These are phyloP conservation scores for Emydura subglobosa DNA, from an alignment of 2,113 vertebrate species.

Conservation along the genomic window DNA sequence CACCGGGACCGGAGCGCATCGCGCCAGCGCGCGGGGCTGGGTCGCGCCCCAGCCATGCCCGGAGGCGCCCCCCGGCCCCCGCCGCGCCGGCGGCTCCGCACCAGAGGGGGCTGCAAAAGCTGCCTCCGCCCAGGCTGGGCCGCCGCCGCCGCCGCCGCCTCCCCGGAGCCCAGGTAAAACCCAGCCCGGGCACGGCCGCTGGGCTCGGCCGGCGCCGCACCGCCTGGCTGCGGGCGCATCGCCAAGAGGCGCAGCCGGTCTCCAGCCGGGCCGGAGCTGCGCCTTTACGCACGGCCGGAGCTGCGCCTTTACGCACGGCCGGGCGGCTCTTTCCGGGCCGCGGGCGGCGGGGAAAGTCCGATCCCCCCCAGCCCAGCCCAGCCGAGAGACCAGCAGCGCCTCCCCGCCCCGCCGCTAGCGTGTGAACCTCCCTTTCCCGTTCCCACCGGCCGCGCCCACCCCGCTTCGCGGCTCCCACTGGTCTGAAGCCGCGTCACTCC, in stretches of 20 bases:
- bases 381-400: rapidly evolving
- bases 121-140: not conserved
- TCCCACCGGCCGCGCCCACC: not conserved
- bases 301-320: too few relatives aligned
- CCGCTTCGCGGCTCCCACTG: not conserved
- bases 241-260: too few relatives aligned
- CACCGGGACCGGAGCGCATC: rapidly evolving
- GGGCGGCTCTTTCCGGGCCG: too few relatives aligned
- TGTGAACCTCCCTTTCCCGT: too few relatives aligned
- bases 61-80: rapidly evolving
- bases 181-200: too few relatives aligned
- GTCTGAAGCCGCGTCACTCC: not conserved
- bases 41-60: not conserved
- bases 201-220: too few relatives aligned
- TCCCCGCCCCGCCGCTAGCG: not conserved
- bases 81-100: not conserved
- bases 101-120: not conserved
- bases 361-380: rapidly evolving
- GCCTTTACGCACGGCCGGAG: too few relatives aligned
- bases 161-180: not conserved
- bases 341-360: not conserved
- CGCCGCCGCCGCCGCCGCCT: too few relatives aligned
- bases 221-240: too few relatives aligned
- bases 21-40: too few relatives aligned
- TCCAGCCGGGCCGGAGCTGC: too few relatives aligned